Evolutionary conservation across 2,888 invertebrate species (phyloP), one percentile per base, ranked within the genome.

Genomic region (Xylota segnis): DNA sequence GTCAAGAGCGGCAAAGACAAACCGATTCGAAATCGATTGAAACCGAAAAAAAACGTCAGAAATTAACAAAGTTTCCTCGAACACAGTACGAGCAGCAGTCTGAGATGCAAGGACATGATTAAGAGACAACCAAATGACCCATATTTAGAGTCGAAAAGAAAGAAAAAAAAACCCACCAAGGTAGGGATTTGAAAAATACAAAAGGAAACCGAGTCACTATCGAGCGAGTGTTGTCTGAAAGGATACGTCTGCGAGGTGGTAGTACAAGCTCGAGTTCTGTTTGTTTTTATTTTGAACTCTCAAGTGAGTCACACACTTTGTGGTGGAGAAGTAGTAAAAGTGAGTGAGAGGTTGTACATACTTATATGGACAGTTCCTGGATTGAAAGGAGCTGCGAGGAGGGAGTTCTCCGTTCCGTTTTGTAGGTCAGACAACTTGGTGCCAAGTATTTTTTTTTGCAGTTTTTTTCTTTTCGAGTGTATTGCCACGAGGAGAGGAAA

Each of bases 341-440:
- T 45, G 58, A 76, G 43, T 43, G 16, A 14, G 29, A 43, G 16
- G 37, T 16, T 12, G 40, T 63, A 50, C 14, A 32, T 47, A 14
- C 10, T 2, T 23, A 23, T 23, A 23, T 1, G 3, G 43, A 61
- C n/a, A 43, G 37, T 59, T 59, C 32, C 50, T 47, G 16, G n/a
- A 56, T 37, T 32, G n/a, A 43, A 58, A 54, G 43, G 34, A 54
- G 32, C 37, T 70, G 16, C 1, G 32, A 58, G 59, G 29, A 50
- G 52, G 71, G n/a, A 4, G 23, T 12, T 14, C 37, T 34, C 16
- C 10, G 18, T 61, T 34, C 16, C 10, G 18, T 61, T 77, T 77
- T 77, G 40, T 83, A 83, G 83, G 77, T 83, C 83, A 83, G 83
- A 83, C 83, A 83, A 45, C 43, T 45, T 32, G 83, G 83, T 77